Conservation (phyloP, 2,113 vertebrate species). For the Bubo blakistoni region DNA sequence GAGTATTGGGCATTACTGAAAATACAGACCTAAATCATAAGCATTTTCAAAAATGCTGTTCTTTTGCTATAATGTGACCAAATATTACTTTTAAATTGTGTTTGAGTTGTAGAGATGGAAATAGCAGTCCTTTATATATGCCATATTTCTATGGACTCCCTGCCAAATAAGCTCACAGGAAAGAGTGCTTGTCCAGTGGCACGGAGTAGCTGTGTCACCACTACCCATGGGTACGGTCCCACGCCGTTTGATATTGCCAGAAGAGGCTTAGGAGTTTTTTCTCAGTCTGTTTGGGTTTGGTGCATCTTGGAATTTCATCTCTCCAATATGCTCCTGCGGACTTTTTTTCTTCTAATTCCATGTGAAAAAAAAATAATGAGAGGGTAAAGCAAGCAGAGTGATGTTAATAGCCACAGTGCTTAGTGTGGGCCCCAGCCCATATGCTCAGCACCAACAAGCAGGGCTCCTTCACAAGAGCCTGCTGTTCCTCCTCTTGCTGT, state of each 20-base stretch:
- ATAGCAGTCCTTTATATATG: background rate
- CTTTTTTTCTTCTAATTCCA: background rate
- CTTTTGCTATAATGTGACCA: background rate
- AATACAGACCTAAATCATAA: background rate
- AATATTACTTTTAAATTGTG: background rate
- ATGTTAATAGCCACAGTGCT: background rate
- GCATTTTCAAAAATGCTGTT: background rate
- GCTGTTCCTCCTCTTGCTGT: background rate
- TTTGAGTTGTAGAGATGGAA: background rate
- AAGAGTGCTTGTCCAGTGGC: background rate
- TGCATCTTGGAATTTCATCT: background rate
- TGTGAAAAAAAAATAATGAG: background rate
- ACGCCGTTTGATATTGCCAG: background rate
- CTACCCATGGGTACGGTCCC: background rate
- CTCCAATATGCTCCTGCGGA: background rate
- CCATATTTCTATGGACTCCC: background rate
- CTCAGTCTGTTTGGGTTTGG: background rate
- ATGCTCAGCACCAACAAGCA: background rate
- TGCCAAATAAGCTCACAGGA: background rate
- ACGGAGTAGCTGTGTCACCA: background rate
- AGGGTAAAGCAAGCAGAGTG: background rate
- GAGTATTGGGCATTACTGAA: background rate
- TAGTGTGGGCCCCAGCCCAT: background rate
- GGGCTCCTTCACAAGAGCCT: background rate
- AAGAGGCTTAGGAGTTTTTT: background rate